Base-by-base conservation (phyloP, 2,797 vertebrate genomes). In the Gymnoscopelus braueri region DNA sequence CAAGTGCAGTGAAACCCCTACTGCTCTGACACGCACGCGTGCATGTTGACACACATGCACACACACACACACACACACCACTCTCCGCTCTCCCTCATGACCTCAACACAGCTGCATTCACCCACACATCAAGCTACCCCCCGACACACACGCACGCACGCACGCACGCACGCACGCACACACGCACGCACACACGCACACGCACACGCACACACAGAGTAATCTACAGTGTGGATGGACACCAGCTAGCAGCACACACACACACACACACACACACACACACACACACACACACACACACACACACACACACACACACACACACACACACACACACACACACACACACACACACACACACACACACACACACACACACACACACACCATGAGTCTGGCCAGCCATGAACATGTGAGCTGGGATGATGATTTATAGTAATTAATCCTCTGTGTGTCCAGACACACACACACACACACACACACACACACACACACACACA, bases 341-440 rank as follows among this genome's bases (percentile, higher is more conserved):
- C 39, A 49, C 35, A 50, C 24, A 73, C 56, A 63, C 29, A 61
- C 15, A 62, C 53, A 64, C 51, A 50, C 32, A 24, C 60, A 51
- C 0, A n/a, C n/a, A n/a, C n/a, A n/a, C n/a, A n/a, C n/a, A 32
- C 49, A 35, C 51, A 29, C 26, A 29, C 68, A 64, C 67, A 71
- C 44, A 50, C 26, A 11, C 44, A 48, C 51, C n/a, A 75, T n/a
- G 80, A 68, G 83, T 86, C 86, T 77, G 70, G 79, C 58, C 74
- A 67, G 79, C 65, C 57, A 69, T 88, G 84, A 90, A 86, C 87
- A 88, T 83, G 81, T 77, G 82, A 69, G 83, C 84, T 62, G 51
- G 64, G 75, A 88, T 44, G 76, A 90, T 92, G 87, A 91, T 93
- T 93, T 91, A 92, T 90, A 65, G 84, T 91, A 91, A 93, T 93